Base-by-base conservation (phyloP, 2,797 vertebrate genomes). In the Macropus fuliginosus region DNA sequence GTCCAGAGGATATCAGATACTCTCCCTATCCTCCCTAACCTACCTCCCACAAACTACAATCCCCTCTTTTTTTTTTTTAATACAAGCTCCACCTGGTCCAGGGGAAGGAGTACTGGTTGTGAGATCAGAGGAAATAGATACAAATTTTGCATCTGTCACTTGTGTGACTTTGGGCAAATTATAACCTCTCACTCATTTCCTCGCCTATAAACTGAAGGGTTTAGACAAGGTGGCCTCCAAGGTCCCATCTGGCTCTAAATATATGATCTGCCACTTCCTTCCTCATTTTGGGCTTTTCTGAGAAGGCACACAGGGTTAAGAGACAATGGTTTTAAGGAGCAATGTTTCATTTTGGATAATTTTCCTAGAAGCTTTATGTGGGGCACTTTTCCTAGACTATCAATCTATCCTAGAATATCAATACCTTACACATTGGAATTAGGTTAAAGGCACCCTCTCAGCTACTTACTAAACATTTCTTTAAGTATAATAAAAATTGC, bases 391-490 rank as follows among this genome's bases (percentile, higher is more conserved):
- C 66, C 24, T 1, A 52, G 52, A 52, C 0, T 52, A 52, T 52
- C 52, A 52, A 52, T 52, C 1, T 0, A 89, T 34, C 2, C 14
- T 29, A 0, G 34, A 8, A 52, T 62, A 89, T 40, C 34, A 3
- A 46, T 50, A 27, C 40, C 74, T 10, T 87, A 4, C n/a, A 3
- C 0, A 0, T 92, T 21, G 46, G 1, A 2, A 66, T 91, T 31
- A 5, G 31, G 74, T 40, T 10, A 57, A n/a, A 16, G 14, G 2
- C 18, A 0, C 0, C 0, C 28, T 12, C 54, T 12, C 0, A 46
- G 34, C 87, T 46, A 1, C 52, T 92, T 55, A 21, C 57, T 24
- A 40, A 92, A 21, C n/a, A 55, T 24, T 31, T n/a, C 16, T 31
- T 0, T 8, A 29, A n/a, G 1, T 1, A 87, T 87, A 87, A 87